Percentiles rank a stretch among this genome's conserved stretches.
Evolutionary conservation across 2,113 vertebrate species (phyloP).

Genomic region (Xenus cinereus): DNA sequence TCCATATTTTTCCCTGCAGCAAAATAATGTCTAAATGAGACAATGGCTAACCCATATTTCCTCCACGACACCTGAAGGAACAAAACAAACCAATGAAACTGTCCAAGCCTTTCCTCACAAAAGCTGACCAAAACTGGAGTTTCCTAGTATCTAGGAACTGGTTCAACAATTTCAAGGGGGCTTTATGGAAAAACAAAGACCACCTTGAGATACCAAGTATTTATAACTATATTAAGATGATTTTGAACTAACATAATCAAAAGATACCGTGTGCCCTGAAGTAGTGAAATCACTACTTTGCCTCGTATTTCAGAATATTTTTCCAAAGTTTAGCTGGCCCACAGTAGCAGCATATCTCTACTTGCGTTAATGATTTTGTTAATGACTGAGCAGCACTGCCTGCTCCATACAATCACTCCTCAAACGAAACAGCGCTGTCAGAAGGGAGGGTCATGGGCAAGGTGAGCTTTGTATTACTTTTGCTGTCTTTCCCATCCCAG

Average conservation of each 20-base stretch:
- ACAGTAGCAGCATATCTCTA: not conserved
- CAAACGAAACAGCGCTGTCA: not conserved
- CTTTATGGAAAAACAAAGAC: not conserved
- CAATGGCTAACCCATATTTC: not conserved
- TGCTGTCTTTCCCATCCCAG: not conserved
- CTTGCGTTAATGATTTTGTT: not conserved
- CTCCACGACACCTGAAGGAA: not conserved
- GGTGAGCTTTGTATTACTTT: not conserved
- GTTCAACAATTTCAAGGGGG: not conserved
- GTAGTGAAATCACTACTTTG: not conserved
- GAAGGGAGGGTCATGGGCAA: not conserved
- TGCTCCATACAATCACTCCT: not conserved
- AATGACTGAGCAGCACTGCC: not conserved
- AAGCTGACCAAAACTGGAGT: not conserved
- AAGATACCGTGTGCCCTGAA: not conserved
- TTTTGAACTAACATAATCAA: not conserved
- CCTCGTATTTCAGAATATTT: not conserved
- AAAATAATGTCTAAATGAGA: not conserved
- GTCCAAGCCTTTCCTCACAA: not conserved
- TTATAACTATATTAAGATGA: not conserved
- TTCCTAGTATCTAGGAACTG: not conserved
- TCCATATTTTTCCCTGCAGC: not conserved
- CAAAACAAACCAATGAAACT: not conserved
- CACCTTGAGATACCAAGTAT: not conserved
- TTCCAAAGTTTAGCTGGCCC: fast-evolving